Evolutionary conservation across 2,888 invertebrate genomes (phyloP), one percentile per base, ranked within the genome.

Genomic region (Lysandra bellargus): DNA sequence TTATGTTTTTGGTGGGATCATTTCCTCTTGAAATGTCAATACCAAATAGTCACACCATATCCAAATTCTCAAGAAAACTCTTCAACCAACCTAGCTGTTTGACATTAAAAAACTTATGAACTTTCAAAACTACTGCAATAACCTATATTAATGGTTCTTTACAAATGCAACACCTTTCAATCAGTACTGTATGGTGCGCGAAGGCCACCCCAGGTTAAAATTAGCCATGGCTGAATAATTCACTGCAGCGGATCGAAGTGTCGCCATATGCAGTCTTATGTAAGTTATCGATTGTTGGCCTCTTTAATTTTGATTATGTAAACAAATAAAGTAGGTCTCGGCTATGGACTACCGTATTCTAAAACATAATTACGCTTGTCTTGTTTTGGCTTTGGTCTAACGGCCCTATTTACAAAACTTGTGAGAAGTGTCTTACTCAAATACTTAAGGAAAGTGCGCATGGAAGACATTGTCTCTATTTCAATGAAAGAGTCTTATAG

Each of bases 171-270:
- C 64, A 64, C 9, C 33, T 76, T 76, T 33, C 53, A 57, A 76
- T 76, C 76, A 53, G 57, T 49, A 74, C 9, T 75, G 33, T 64
- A 78, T 78, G 80, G 53, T 79, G 78, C 37, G 60, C 57, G 75
- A 81, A 81, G 81, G 81, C 81, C 80, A 80, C 80, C 80, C 78
- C 74, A 80, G 81, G 82, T 81, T 83, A 84, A 83, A 83, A 81
- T 84, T 82, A 84, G 82, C 83, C 81, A 81, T 79, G 82, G 82
- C 82, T 90, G 85, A 90, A 91, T 88, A 89, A 92, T 91, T 89
- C 85, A 91, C 85, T 87, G 88, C 85, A 84, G 82, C 78, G 82
- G 84, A 86, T 88, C 89, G 89, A 87, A 81, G 81, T 83, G 81
- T 81, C 82, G 81, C 81, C 82, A 53, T 80, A 61, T 83, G 82